A percentile compares a stretch with the other conserved stretches of the same genome.
Conservation (phyloP, 2,888 invertebrate species). For the Drosophila atripex region DNA sequence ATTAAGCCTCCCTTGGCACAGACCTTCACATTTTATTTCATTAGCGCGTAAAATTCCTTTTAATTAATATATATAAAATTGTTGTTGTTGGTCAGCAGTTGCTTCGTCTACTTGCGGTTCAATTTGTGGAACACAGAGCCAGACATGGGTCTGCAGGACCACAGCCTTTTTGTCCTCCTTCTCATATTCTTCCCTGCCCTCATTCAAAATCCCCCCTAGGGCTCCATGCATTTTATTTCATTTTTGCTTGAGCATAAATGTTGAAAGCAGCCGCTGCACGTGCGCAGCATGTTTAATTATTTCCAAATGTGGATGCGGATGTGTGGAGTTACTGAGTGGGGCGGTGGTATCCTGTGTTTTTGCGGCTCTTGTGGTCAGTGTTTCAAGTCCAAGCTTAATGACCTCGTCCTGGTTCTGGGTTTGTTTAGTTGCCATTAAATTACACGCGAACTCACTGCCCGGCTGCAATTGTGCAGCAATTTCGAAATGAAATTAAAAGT, state of each 20-base stretch:
- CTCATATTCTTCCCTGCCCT: conserved; percentile 7
- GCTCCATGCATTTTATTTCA: conserved; percentile 63
- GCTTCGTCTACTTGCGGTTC: conserved; percentile 56
- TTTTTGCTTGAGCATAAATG: conserved; percentile 67
- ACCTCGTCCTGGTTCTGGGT: conserved; percentile 40
- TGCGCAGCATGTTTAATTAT: conserved; percentile 77
- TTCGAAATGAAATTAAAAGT: conserved; percentile 45
- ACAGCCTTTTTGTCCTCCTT: background rate
- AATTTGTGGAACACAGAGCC: conserved; percentile 58
- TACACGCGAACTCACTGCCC: conserved; percentile 27
- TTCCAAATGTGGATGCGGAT: conserved; percentile 32
- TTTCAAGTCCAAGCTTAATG: conserved; percentile 51
- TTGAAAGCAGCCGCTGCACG: conserved; percentile 75
- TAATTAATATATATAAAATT: conserved; percentile 76
- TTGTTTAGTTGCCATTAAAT: conserved; percentile 48
- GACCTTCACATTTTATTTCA: conserved; percentile 66
- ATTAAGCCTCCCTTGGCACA: conserved; percentile 22
- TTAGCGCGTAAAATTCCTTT: conserved; percentile 74
- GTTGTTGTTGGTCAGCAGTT: conserved; percentile 45
- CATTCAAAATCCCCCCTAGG: background rate
- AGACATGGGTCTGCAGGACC: conserved; percentile 20
- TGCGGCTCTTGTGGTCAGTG: conserved; percentile 51
- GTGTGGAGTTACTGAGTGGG: conserved; percentile 7
- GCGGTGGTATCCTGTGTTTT: conserved; percentile 57
- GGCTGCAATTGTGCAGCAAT: conserved; percentile 16